phyloP scores from a whole-genome alignment of 2,113 vertebrate species.

The Myocastor coypus region DNA sequence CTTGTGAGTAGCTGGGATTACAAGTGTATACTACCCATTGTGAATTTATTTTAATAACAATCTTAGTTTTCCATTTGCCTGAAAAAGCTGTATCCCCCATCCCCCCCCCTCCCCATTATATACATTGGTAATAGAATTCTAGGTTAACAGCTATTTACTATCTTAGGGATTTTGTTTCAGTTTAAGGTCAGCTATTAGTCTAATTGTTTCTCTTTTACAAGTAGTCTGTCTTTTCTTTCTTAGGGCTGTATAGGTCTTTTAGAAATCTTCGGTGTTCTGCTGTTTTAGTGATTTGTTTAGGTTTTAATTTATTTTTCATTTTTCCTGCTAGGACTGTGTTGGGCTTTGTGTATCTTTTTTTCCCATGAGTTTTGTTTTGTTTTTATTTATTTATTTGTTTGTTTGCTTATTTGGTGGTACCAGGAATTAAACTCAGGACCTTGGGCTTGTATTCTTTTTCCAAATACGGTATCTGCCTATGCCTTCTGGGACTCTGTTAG shows the following conservation, averaged over 20 bases:
- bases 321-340: slow-evolving; percentile 17
- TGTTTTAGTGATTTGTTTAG: slow-evolving; percentile 54
- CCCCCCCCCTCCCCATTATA: background rate
- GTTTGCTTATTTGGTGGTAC: too few species aligned
- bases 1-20: background rate
- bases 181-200: slow-evolving; percentile 13
- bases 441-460: background rate
- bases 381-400: too few species aligned
- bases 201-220: slow-evolving; percentile 58
- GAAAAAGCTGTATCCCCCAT: slow-evolving; percentile 12
- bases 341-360: slow-evolving; percentile 10
- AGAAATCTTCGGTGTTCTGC: slow-evolving; percentile 24
- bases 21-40: background rate
- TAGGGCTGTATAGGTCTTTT: background rate
- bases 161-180: slow-evolving; percentile 9
- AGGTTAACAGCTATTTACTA: background rate
- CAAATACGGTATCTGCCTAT: background rate
- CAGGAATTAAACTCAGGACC: too few species aligned
- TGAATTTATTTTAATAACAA: background rate
- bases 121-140: slow-evolving; percentile 34
- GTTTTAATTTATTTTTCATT: slow-evolving; percentile 42
- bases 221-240: background rate
- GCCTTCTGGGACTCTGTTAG: slow-evolving; percentile 15
- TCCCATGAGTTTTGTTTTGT: background rate
- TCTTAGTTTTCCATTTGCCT: background rate